A percentile compares a stretch with the other conserved stretches of the same genome.
Conservation (phyloP, 2,888 invertebrate species). For the Mycalesis mineus region DNA sequence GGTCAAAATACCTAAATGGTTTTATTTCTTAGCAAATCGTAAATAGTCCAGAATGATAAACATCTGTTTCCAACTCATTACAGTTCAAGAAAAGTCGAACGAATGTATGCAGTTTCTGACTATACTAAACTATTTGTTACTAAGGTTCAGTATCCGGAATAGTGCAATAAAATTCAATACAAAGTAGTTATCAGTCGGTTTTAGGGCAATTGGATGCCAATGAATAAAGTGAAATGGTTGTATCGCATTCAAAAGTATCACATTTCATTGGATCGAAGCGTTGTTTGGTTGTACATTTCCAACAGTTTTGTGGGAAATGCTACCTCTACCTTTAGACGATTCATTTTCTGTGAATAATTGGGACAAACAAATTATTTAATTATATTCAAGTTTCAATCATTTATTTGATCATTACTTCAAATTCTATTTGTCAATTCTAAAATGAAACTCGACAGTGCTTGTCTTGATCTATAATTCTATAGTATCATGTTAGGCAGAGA, state of each 20-base stretch:
- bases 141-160: background rate
- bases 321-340: too few species aligned
- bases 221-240: background rate
- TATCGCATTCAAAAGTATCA: constrained; percentile 1
- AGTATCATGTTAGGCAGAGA: too few species aligned
- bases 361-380: too few species aligned
- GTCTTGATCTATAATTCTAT: too few species aligned
- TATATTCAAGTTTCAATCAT: too few species aligned
- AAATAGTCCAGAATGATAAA: background rate
- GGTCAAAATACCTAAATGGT: too few species aligned
- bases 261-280: background rate
- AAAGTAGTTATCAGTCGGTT: background rate
- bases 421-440: too few species aligned
- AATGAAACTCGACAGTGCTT: too few species aligned
- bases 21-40: background rate
- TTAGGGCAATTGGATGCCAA: background rate
- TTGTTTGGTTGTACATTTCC: background rate
- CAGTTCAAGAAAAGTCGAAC: background rate
- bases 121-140: background rate
- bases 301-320: background rate
- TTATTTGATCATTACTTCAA: too few species aligned
- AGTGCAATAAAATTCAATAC: background rate
- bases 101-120: background rate
- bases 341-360: too few species aligned
- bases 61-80: background rate